Base-by-base conservation (phyloP, 1,140 invertebrate species). In the Anastrepha obliqua region DNA sequence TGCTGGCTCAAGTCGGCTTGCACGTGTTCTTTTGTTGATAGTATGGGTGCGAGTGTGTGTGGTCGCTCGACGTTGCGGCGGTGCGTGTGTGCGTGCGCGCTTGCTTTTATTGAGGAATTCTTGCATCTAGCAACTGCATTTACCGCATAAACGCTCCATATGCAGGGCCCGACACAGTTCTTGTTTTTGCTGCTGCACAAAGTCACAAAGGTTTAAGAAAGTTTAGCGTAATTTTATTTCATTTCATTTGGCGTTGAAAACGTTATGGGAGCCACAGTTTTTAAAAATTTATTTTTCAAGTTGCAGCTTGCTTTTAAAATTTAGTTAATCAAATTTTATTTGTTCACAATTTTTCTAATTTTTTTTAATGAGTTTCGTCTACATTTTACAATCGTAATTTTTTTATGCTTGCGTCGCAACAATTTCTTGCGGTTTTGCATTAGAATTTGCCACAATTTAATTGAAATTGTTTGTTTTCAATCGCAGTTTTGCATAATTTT, bases 1-100 rank as follows among this genome's bases (percentile, higher is more conserved):
- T 62, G 60, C 74, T 51, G 47, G 47, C 74, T 81, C 11, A 20
- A 81, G 5, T 55, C 74, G 44, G 47, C 74, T 78, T 81, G 74
- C 74, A 81, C 47, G 74, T 81, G 74, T 81, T 81, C 74, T 81
- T 81, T 81, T 81, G 74, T 81, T 81, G 74, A 44, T 55, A 20
- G 74, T 81, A 13, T 11, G 74, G 51, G 47, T 81, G 6, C 6
- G 51, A 11, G 0, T 55, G 47, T 55, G 74, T 81, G 42, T 55
- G 70, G 42, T 0, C 70, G 70, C 70, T 78, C 44, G 15, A 9
- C 65, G 65, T 70, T 70, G 65, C 42, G 29, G 11, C 15, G 9
- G 65, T 55, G 51, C 51, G 51, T 55, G 51, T 9, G 51, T 55
- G 51, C 51, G 51, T 51, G 74, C 47, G 39, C 55, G 74, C 47